Base-by-base conservation (phyloP, 2,888 invertebrate genomes). In the Phytoseiulus persimilis region DNA sequence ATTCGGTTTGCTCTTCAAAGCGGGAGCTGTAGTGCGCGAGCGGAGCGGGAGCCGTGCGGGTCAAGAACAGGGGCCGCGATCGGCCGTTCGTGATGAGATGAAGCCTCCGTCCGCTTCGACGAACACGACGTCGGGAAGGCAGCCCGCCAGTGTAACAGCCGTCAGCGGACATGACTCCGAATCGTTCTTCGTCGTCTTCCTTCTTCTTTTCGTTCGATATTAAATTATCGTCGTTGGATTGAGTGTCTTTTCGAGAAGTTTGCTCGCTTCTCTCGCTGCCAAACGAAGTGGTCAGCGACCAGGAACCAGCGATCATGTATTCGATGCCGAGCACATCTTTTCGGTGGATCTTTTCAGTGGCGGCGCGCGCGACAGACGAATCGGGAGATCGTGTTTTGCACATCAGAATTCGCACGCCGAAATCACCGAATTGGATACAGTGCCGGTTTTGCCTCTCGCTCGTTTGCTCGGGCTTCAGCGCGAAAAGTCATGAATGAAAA, bases 21-120 rank as follows among this genome's bases (percentile, higher is more conserved):
- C 65, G 65, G 65, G 65, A 65, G 65, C 65, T 65, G 28, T 65
- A 28, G 65, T 65, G 65, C 28, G 65, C 65, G 65, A 65, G 65
- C 65, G 18, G 65, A 65, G 65, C 65, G 65, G 65, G 65, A 65
- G 65, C 65, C 28, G 65, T 65, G 65, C 65, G 65, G 65, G 65
- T 65, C 65, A 65, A 65, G 65, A 65, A 65, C 65, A 65, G 65
- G 65, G 65, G 65, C 65, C 65, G 65, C 65, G 65, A 65, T 65
- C 65, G 65, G 5, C 65, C 18, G 65, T 65, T 65, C 65, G 65
- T 65, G 65, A 65, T 65, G 65, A 65, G 65, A 65, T 65, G 65
- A 65, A 65, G 65, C 18, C 65, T 65, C 65, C 65, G 65, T 18
- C 18, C 65, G 65, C 65, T 65, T 28, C 65, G 65, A 28, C 18